phyloP scores from a whole-genome alignment of 2,113 vertebrate genomes.

The Sitta europaea region DNA sequence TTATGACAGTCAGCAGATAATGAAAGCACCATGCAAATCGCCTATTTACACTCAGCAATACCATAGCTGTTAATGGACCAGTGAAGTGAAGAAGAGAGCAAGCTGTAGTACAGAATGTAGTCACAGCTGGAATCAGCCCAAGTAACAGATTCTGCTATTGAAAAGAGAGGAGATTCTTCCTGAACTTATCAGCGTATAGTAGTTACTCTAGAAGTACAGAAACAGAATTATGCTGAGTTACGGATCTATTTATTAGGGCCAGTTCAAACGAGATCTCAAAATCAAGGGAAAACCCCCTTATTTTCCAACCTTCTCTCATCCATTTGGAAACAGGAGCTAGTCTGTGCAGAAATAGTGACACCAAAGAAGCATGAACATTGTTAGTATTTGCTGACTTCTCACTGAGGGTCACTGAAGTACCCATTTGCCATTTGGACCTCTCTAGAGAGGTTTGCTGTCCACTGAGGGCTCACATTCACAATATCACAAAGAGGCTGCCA shows the following conservation, averaged over 20 bases:
- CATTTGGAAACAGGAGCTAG: not conserved
- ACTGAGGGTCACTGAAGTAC: not conserved
- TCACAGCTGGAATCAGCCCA: not conserved
- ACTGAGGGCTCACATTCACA: accelerated
- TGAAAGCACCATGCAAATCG: not conserved
- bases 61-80: not conserved
- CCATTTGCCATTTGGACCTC: not conserved
- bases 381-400: not conserved
- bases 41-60: not conserved
- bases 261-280: not conserved
- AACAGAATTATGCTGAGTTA: not conserved
- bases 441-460: not conserved
- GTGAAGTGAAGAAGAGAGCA: not conserved
- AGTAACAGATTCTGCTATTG: not conserved
- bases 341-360: not conserved
- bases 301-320: not conserved
- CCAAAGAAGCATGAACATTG: not conserved
- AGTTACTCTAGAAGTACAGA: not conserved
- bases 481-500: not conserved
- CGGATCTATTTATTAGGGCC: not conserved
- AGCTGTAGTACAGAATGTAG: not conserved
- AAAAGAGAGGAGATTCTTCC: not conserved
- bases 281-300: not conserved
- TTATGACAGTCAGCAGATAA: not conserved
- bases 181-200: not conserved